Percentiles rank a stretch among this genome's conserved stretches.
Evolutionary conservation across 1,140 invertebrate genomes (phyloP).

Genomic region (Trypoxylus dichotomus): DNA sequence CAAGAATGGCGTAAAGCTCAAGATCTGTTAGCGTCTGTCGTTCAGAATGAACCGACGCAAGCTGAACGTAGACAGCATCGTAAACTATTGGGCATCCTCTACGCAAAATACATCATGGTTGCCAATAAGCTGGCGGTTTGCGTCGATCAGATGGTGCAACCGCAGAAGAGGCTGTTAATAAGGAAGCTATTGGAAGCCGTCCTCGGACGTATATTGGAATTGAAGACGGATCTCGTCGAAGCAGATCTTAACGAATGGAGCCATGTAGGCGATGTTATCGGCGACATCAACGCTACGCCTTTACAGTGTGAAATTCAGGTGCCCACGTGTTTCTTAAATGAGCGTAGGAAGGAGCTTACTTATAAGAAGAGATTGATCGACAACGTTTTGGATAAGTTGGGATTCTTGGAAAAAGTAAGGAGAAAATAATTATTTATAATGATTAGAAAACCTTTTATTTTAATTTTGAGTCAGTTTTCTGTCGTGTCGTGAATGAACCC

Average conservation of each 20-base stretch:
- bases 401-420: slow-evolving; percentile 62
- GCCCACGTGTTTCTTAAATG: slow-evolving; percentile 70
- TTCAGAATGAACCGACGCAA: slow-evolving; percentile 61
- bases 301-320: slow-evolving; percentile 60
- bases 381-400: slow-evolving; percentile 66
- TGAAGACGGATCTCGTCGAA: slow-evolving; percentile 84
- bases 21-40: slow-evolving; percentile 63
- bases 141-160: slow-evolving; percentile 90
- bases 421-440: slow-evolving; percentile 43
- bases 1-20: slow-evolving; percentile 68
- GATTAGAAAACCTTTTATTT: too few relatives aligned
- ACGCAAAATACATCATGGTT: slow-evolving; percentile 79
- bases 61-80: slow-evolving; percentile 64
- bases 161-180: slow-evolving; percentile 84
- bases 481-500: too few relatives aligned
- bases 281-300: slow-evolving; percentile 60
- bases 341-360: slow-evolving; percentile 64
- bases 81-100: slow-evolving; percentile 63
- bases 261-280: slow-evolving; percentile 80
- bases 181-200: slow-evolving; percentile 77
- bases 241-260: slow-evolving; percentile 83
- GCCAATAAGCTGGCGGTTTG: slow-evolving; percentile 76
- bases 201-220: slow-evolving; percentile 76
- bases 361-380: slow-evolving; percentile 65
- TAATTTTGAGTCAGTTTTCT: too few relatives aligned